Evolutionary conservation across 2,797 vertebrate species (phyloP).

Genomic region (Hippocampus kuda): DNA sequence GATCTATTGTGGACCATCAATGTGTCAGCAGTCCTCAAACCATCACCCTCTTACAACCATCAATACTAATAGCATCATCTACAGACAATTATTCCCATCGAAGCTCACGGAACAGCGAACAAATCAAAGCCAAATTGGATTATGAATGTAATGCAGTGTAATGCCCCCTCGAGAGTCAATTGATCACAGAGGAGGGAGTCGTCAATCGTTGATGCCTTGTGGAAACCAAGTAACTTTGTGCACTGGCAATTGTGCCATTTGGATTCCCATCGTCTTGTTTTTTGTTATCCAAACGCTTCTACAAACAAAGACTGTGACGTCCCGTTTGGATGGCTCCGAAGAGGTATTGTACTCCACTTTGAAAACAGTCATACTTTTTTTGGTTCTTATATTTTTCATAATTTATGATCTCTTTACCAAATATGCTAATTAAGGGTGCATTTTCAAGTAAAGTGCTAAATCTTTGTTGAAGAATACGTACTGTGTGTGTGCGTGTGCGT

Average conservation of each 20-base stretch:
- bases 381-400: slow-evolving; percentile 24
- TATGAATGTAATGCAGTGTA: slow-evolving; percentile 71
- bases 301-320: background rate
- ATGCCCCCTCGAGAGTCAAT: slow-evolving; percentile 66
- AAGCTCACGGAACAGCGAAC: slow-evolving; percentile 67
- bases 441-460: slow-evolving; percentile 34
- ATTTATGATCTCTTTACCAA: slow-evolving; percentile 18
- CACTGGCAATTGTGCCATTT: slow-evolving; percentile 37
- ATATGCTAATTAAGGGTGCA: slow-evolving; percentile 26
- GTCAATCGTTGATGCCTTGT: slow-evolving; percentile 59
- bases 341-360: slow-evolving; percentile 7
- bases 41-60: slow-evolving; percentile 66
- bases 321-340: background rate
- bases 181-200: slow-evolving; percentile 67
- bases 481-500: too few species aligned
- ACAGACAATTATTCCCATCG: slow-evolving; percentile 72
- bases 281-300: slow-evolving; percentile 1
- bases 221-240: slow-evolving; percentile 44
- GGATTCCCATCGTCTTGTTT: background rate
- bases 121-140: slow-evolving; percentile 75
- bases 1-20: slow-evolving; percentile 66
- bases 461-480: slow-evolving; percentile 17
- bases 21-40: slow-evolving; percentile 66
- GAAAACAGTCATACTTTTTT: slow-evolving; percentile 29
- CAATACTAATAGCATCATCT: slow-evolving; percentile 74